Evolutionary conservation across 2,113 vertebrate genomes (phyloP), one percentile per base, ranked within the genome.

Genomic region (Micromys minutus): DNA sequence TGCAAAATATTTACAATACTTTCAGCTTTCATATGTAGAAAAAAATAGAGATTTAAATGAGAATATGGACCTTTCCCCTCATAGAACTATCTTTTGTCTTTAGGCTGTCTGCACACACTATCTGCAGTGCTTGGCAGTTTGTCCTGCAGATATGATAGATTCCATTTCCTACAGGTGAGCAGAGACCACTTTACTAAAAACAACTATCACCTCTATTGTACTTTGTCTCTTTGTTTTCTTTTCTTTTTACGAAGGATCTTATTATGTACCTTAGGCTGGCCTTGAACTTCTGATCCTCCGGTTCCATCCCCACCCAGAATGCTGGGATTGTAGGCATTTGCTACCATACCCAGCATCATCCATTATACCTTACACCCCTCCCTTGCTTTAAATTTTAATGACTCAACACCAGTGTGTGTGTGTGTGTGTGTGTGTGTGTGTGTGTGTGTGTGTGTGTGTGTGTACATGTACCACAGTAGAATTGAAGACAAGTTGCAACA

Each of bases 11-110:
- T 45, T 47, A 59, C 11, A 93, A 93, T n/a, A 91, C 34, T 92
- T 88, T n/a, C 59, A 87, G 71, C 55, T 95, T 72, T 95, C 57
- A 71, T 69, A 83, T 24, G 22, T 75, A 95, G 65, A 94, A 50
- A 94, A 50, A 87, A 92, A 93, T 59, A 67, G 74, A 76, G 87
- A 22, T 50, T 13, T 5, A 24, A 69, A 61, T 5, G 36, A 91
- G 29, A 79, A 36, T 47, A 47, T 2, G 11, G 34, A 3, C 31
- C 67, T 96, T 90, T 95, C 50, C 57, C 11, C 26, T 74, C 39
- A 65, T 50, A 77, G 50, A 26, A 61, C 15, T 89, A 24, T 47
- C 79, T 76, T 52, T 89, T 79, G 15, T 67, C 59, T 65, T 81
- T 80, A 81, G 17, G 13, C 19, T 17, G 36, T 93, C 71, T 87